phyloP scores from a whole-genome alignment of 2,888 invertebrate species.

The Ormyrus rosae region DNA sequence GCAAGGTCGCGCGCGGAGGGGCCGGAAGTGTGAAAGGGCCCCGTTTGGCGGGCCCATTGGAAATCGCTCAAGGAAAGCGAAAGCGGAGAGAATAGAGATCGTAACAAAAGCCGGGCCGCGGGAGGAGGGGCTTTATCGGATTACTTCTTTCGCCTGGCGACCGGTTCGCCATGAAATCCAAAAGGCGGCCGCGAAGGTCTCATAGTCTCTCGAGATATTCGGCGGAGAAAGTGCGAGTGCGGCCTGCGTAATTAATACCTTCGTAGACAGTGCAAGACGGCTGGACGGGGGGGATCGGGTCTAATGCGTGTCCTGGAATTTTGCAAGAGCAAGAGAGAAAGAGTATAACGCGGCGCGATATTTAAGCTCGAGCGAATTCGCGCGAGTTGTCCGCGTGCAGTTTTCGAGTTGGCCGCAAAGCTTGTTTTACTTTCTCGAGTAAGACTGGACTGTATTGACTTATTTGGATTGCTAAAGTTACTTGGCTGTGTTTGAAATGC shows the following conservation, averaged over 20 bases:
- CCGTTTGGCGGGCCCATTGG: conserved; percentile 11
- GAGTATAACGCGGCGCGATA: too few relatives aligned
- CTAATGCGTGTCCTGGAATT: too few relatives aligned
- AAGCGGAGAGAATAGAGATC: conserved; percentile 40
- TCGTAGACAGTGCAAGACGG: too few relatives aligned
- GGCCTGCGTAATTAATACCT: not conserved
- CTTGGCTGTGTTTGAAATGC: too few relatives aligned
- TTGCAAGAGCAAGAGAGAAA: too few relatives aligned
- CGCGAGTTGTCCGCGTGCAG: too few relatives aligned
- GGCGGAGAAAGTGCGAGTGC: conserved; percentile 28
- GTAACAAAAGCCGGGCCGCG: not conserved
- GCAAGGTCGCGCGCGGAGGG: not conserved
- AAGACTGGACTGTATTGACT: too few relatives aligned
- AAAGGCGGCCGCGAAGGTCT: conserved; percentile 11
- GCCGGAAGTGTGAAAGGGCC: conserved; percentile 31
- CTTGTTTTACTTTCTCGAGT: too few relatives aligned
- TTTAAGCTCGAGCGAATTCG: too few relatives aligned
- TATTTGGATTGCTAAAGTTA: too few relatives aligned
- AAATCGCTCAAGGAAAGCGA: conserved; percentile 44
- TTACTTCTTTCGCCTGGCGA: conserved; percentile 3
- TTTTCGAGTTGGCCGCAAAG: too few relatives aligned
- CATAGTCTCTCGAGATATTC: not conserved
- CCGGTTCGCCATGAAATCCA: conserved; percentile 51
- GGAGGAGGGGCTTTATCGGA: conserved; percentile 27
- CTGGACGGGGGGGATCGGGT: too few relatives aligned